Base-by-base conservation (phyloP, 2,113 vertebrate genomes). In the Sisor rabdophorus region DNA sequence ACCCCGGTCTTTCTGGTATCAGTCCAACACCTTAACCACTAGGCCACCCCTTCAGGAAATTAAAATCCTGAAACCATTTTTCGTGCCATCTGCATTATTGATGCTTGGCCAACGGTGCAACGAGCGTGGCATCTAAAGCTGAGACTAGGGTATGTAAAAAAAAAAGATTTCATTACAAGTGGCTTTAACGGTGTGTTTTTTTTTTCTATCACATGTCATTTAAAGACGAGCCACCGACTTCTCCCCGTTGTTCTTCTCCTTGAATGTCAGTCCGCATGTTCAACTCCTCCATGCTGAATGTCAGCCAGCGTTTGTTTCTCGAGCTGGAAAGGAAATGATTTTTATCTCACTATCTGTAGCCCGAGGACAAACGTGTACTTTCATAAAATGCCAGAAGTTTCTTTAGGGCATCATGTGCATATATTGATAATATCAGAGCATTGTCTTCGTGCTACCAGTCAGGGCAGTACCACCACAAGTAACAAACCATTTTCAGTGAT, bases 241-340 rank as follows among this genome's bases (percentile, higher is more conserved):
- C 7, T 26, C 67, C 15, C 36, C n/a, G 72, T 56, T 22, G 26
- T 40, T 59, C 70, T 76, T 47, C 56, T 73, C 61, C 81, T 81
- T 81, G 77, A 81, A 81, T 83, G 82, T 24, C 79, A 81, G 76
- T 69, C 73, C n/a, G 32, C 75, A 61, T 79, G 63, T 73, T 80
- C 52, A 54, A 52, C 48, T 81, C 11, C 73, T 76, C 60, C 65
- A 59, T n/a, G 24, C 32, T 64, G 73, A 79, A 83, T 80, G 78
- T 74, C 78, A 77, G 64, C 58, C 54, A 32, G 22, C 15, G 19
- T 36, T 70, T 28, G 52, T 74, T 77, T 71, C 50, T 3, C 28
- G 54, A 73, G 52, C 55, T 56, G 48, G 58, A 26, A 69, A 65
- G 54, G 17, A 60, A 75, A 71, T 26, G 61, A 67, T 77, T 67